These are phyloP conservation scores for Microplitis demolitor DNA, from an alignment of 1,140 invertebrate genomes.

Conservation along the genomic window DNA sequence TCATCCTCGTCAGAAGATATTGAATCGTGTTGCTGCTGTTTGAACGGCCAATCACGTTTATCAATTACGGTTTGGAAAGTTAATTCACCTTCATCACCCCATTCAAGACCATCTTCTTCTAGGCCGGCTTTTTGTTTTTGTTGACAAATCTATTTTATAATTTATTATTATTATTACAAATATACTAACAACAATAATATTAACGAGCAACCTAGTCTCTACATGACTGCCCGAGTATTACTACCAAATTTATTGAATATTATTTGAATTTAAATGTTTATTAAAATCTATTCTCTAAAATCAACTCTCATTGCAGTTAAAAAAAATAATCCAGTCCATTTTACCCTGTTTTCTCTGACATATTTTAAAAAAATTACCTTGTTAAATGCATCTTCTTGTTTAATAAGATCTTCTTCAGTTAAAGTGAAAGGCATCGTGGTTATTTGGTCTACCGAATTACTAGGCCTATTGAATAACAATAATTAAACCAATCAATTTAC, in stretches of 20 bases:
- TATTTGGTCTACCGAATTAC: constrained; percentile 62
- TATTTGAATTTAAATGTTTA: too few species aligned
- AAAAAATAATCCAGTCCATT: too few species aligned
- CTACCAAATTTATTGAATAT: too few species aligned
- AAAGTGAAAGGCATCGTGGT: constrained; percentile 63
- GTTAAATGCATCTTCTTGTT: constrained; percentile 65
- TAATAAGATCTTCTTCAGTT: constrained; percentile 61
- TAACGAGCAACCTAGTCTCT: too few species aligned
- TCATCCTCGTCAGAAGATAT: constrained; percentile 60
- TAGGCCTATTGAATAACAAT: constrained; percentile 36
- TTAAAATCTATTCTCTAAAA: too few species aligned
- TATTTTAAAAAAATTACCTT: constrained; percentile 51
- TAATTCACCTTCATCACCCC: constrained; percentile 55
- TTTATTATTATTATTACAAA: background rate
- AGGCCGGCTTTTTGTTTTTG: constrained; percentile 47
- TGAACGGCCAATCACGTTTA: constrained; percentile 51
- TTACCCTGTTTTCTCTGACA: background rate
- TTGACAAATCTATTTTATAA: constrained; percentile 40
- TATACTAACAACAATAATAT: background rate
- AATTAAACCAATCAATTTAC: background rate
- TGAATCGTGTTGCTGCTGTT: constrained; percentile 46
- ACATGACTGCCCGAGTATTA: too few species aligned
- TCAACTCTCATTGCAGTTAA: too few species aligned
- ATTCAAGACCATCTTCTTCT: constrained; percentile 44
- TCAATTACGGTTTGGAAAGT: constrained; percentile 61